These are phyloP conservation scores for Perca schrenkii DNA, from an alignment of 2,113 vertebrate genomes.

Conservation along the genomic window DNA sequence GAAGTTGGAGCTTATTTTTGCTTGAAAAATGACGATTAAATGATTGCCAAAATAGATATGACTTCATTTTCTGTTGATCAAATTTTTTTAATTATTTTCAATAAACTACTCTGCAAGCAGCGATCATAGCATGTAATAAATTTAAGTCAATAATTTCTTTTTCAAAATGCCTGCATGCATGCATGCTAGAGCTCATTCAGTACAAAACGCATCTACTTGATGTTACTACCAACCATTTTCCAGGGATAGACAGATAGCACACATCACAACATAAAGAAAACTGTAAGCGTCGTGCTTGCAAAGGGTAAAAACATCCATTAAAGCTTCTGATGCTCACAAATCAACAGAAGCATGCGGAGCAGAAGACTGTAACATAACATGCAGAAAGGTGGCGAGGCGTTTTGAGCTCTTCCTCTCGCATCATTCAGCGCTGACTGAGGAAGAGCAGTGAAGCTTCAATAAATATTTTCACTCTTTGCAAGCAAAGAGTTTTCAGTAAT, in stretches of 20 bases:
- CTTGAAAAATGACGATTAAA: too few species aligned
- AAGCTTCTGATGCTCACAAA: constrained; percentile 27
- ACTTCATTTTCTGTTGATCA: too few species aligned
- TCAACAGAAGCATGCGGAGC: constrained; percentile 6
- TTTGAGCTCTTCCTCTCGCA: constrained; percentile 13
- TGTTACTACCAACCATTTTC: neutral
- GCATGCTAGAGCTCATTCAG: neutral
- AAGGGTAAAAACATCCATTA: constrained; percentile 1
- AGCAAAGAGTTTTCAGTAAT: constrained; percentile 35
- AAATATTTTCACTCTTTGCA: constrained; percentile 45
- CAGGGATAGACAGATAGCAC: neutral
- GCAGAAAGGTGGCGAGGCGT: constrained; percentile 14
- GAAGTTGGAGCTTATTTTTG: too few species aligned
- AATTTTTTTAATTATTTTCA: too few species aligned
- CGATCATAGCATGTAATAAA: too few species aligned
- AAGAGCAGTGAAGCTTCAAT: constrained; percentile 36
- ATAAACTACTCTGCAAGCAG: too few species aligned
- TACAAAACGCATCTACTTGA: neutral
- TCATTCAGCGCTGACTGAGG: constrained; percentile 16
- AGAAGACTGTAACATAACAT: constrained; percentile 34
- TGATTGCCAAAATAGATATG: too few species aligned
- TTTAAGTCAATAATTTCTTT: too few species aligned
- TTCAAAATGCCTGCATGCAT: too few species aligned
- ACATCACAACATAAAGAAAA: neutral
- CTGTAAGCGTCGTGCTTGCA: neutral